Base-by-base conservation (phyloP, 2,113 vertebrate genomes). In the Falco punctatus region DNA sequence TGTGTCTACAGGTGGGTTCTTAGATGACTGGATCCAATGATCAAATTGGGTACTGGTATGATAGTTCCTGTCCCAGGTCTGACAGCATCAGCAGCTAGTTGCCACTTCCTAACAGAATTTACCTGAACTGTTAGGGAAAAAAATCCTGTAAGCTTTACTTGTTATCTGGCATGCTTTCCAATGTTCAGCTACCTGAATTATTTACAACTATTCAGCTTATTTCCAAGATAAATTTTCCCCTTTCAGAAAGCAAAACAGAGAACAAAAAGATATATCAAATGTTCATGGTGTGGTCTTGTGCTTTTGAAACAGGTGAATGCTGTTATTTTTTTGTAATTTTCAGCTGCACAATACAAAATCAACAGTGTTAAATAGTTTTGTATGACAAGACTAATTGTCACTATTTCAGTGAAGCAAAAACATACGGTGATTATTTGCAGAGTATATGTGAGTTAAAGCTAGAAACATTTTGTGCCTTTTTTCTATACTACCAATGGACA, bases 341-440 rank as follows among this genome's bases (percentile, higher is more conserved):
- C 84, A 88, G 42, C 73, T 87, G 61, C 51, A 92, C 27, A 96
- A 88, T 87, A 84, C 5, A 75, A 96, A 97, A 97, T 93, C 83
- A 97, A 61, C 33, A 35, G 11, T 86, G 33, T 66, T 93, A 94
- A 90, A 92, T 51, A 67, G 27, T 84, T 94, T 86, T 96, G n/a
- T 83, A n/a, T 64, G 18, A 81, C 40, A 93, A 95, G 81, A 89
- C 14, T 80, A 95, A 93, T 67, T 24, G 8, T 30, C 33, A 74
- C 33, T 87, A 42, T 85, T 94, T 92, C 22, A 19, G 13, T 54
- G 46, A 75, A 88, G 20, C 22, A 88, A 94, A 94, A 94, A 75
- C 78, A 3, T 9, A 16, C 26, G 33, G 23, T 94, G 49, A 5
- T 73, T 94, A 55, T 97, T 97, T 90, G 57, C n/a, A 86, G 32